A percentile compares a stretch with the other conserved stretches of the same genome.
Evolutionary conservation across 2,113 vertebrate genomes (phyloP).

Genomic region (Danionella cerebrum): DNA sequence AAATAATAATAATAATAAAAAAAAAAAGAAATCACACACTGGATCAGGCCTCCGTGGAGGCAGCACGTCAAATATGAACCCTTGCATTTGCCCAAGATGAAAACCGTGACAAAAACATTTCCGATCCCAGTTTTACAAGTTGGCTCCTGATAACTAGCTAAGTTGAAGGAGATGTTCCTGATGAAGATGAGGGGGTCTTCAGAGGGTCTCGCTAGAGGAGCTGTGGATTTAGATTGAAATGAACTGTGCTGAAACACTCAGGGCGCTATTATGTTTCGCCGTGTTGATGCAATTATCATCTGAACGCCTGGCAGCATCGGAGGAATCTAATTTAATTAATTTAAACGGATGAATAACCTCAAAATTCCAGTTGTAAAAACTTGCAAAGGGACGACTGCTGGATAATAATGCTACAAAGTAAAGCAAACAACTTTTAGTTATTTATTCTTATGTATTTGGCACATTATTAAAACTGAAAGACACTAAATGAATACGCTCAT

Average conservation of each 20-base stretch:
- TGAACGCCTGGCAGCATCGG: conserved; percentile 79
- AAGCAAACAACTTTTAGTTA: neutral
- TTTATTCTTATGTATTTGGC: no score
- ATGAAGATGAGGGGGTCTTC: conserved; percentile 40
- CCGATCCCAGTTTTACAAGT: conserved; percentile 32
- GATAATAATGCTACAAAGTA: neutral
- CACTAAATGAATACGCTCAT: no score
- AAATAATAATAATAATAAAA: no score
- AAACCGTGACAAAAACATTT: conserved; percentile 32
- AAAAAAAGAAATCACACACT: neutral
- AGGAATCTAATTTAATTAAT: conserved; percentile 90
- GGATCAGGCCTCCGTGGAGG: neutral
- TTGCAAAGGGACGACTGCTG: conserved; percentile 55
- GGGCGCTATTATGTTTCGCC: conserved; percentile 82
- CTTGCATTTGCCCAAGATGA: conserved; percentile 6
- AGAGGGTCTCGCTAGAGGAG: conserved; percentile 34
- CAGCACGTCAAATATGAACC: conserved; percentile 25
- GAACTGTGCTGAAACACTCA: conserved; percentile 56
- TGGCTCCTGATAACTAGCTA: conserved; percentile 26
- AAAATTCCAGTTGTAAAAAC: conserved; percentile 73
- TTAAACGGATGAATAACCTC: conserved; percentile 77
- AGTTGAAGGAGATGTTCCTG: conserved; percentile 7
- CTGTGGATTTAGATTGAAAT: conserved; percentile 78
- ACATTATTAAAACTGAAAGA: no score
- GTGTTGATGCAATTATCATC: conserved; percentile 93